These are phyloP conservation scores for Plectus sambesii DNA, from an alignment of 1,140 invertebrate genomes.

Conservation along the genomic window DNA sequence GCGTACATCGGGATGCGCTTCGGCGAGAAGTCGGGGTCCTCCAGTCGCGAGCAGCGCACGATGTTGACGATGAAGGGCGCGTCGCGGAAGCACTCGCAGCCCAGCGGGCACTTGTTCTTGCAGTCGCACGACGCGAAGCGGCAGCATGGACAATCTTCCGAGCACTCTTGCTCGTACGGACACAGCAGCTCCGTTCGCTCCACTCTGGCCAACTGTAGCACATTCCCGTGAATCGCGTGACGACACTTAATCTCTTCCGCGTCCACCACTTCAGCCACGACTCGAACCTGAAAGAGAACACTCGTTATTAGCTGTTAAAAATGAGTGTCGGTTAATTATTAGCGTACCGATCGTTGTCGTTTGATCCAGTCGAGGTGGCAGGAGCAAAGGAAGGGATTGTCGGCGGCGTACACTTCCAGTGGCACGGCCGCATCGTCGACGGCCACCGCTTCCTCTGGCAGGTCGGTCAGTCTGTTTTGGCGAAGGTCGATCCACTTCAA, in stretches of 20 bases:
- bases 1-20: constrained; percentile 35
- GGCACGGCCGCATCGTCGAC: constrained; percentile 4
- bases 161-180: constrained; percentile 27
- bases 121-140: constrained; percentile 38
- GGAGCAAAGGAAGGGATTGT: constrained; percentile 32
- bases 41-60: constrained; percentile 21
- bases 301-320: too few species aligned
- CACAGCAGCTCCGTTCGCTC: constrained; percentile 17
- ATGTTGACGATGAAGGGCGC: constrained; percentile 24
- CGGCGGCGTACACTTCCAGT: constrained; percentile 12
- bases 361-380: constrained; percentile 36
- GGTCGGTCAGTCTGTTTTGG: constrained; percentile 26
- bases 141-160: constrained; percentile 37
- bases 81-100: constrained; percentile 36
- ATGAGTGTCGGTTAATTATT: too few species aligned
- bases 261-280: constrained; percentile 23
- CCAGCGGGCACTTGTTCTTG: constrained; percentile 33
- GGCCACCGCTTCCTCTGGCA: constrained; percentile 18
- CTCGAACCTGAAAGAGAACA: too few species aligned
- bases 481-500: constrained; percentile 34
- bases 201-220: constrained; percentile 5
- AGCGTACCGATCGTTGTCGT: not conserved
- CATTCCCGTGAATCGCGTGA: constrained; percentile 17
- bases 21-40: constrained; percentile 15
- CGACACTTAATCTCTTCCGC: constrained; percentile 19